Conservation (phyloP, 2,797 vertebrate genomes). For the Diplodus sargus region DNA sequence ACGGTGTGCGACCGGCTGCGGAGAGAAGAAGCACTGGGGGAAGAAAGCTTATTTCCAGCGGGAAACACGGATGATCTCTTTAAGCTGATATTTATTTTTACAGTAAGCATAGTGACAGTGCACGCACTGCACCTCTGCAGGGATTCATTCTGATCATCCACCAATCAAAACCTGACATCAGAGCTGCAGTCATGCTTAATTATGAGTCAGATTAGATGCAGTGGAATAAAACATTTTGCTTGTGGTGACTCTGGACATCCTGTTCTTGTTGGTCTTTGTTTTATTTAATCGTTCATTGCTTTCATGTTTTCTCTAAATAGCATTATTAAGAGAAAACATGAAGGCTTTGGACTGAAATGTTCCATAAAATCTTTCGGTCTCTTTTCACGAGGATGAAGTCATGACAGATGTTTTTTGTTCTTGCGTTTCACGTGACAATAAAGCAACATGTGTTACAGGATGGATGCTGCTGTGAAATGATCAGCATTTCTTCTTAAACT, state of each 20-base stretch:
- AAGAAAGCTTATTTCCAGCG: constrained; percentile 17
- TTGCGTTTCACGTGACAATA: neutral
- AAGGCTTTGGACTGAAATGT: neutral
- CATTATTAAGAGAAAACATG: neutral
- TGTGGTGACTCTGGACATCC: neutral
- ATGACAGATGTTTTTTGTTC: neutral
- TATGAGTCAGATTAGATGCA: neutral
- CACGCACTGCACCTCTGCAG: neutral
- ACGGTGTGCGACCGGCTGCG: constrained; percentile 32
- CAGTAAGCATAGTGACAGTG: constrained; percentile 2
- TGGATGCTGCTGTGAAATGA: neutral
- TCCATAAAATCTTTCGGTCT: neutral
- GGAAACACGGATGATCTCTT: constrained; percentile 30
- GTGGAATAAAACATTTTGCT: neutral
- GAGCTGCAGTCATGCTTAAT: neutral
- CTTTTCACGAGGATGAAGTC: neutral
- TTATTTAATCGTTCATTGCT: neutral
- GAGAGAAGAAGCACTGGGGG: constrained; percentile 3
- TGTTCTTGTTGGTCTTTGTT: neutral
- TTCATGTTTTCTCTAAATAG: too few relatives aligned
- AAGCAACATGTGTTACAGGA: neutral
- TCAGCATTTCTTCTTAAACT: neutral
- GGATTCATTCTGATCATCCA: constrained; percentile 25
- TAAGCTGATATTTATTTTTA: constrained; percentile 25
- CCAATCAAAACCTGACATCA: constrained; percentile 15